Percentiles rank a stretch among this genome's conserved stretches.
Evolutionary conservation across 1,140 invertebrate genomes (phyloP).

Genomic region (Paraescarpia echinospica): DNA sequence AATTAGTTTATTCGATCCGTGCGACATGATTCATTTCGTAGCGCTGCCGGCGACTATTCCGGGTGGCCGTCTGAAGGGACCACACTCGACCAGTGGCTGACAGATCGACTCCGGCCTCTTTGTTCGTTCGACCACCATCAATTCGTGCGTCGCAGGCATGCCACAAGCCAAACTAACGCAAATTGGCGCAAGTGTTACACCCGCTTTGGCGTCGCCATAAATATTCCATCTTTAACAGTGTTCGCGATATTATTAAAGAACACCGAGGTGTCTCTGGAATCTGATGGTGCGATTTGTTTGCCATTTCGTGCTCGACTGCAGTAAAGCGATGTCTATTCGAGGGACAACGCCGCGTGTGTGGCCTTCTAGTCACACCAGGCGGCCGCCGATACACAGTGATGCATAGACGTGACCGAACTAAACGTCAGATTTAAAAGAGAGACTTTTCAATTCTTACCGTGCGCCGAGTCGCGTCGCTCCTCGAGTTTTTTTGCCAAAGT

Average conservation of each 20-base stretch:
- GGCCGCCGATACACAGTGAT: neutral
- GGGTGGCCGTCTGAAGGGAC: neutral
- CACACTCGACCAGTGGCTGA: neutral
- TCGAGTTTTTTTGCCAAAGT: neutral
- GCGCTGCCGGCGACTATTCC: neutral
- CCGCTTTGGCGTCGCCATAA: neutral
- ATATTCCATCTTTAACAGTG: neutral
- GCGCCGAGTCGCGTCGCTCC: neutral
- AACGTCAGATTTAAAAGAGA: neutral
- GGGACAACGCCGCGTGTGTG: neutral
- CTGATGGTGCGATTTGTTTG: neutral
- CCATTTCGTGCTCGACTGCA: neutral
- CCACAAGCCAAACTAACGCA: neutral
- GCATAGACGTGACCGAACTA: neutral
- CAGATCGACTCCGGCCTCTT: neutral
- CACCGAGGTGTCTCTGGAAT: neutral
- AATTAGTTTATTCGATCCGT: neutral
- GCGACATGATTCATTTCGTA: neutral
- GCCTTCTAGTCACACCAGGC: neutral
- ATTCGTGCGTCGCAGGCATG: neutral
- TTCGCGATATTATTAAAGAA: neutral
- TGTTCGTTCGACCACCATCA: neutral
- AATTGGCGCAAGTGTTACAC: neutral
- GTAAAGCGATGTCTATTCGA: neutral
- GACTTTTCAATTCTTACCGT: neutral